Percentiles rank a stretch among this genome's conserved stretches.
Evolutionary conservation across 2,888 invertebrate genomes (phyloP).

Genomic region (Melitaea athalia): DNA sequence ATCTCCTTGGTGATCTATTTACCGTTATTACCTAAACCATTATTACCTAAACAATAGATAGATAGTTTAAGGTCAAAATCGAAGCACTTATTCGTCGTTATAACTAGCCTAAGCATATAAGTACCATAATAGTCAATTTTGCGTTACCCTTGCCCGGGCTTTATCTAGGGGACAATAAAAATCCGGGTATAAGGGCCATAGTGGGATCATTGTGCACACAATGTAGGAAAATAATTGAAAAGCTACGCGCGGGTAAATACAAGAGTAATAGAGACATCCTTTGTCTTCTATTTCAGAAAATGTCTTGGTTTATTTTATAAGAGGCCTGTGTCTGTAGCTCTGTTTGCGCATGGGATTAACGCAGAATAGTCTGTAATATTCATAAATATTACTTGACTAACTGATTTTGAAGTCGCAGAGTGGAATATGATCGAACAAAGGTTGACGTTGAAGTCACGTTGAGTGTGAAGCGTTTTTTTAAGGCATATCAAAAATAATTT

Average conservation of each 20-base stretch:
- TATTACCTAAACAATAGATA: neutral
- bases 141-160: conserved; percentile 40
- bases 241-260: conserved; percentile 40
- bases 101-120: conserved; percentile 33
- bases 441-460: too few species aligned
- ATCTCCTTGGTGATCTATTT: neutral
- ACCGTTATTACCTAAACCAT: neutral
- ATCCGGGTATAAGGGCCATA: conserved; percentile 41
- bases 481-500: too few species aligned
- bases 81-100: conserved; percentile 20
- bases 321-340: neutral
- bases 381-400: neutral
- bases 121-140: conserved; percentile 42
- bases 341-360: neutral
- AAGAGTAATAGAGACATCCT: conserved; percentile 27
- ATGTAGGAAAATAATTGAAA: conserved; percentile 46
- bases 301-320: conserved; percentile 11
- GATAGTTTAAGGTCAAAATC: conserved; percentile 1
- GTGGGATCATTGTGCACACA: conserved; percentile 41
- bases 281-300: conserved; percentile 10
- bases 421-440: too few species aligned
- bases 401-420: too few species aligned
- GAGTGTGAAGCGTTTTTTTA: too few species aligned
- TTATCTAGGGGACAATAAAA: conserved; percentile 44
- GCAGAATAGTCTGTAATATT: neutral